Evolutionary conservation across 1,140 invertebrate species (phyloP).

Genomic region (Phenacoccus solenopsis): DNA sequence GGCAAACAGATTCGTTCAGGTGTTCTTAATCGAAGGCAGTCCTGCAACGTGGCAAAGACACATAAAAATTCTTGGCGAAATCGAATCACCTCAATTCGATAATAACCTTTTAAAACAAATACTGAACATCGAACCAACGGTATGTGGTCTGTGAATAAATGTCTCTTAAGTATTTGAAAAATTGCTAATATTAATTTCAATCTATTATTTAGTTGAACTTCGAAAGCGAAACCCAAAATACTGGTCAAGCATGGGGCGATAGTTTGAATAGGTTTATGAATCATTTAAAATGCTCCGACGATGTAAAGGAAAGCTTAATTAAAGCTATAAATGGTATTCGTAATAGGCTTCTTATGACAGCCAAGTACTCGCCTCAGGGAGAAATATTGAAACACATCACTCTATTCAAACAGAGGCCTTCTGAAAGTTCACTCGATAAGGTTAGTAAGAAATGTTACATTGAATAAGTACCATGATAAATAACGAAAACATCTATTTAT

Average conservation of each 20-base stretch:
- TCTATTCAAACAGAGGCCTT: not conserved
- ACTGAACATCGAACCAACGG: not conserved
- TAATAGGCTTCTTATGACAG: not conserved
- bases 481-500: not conserved
- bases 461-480: not conserved
- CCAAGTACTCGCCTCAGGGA: not conserved
- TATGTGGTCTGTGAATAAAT: not conserved
- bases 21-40: constrained; percentile 21
- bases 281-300: not conserved
- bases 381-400: not conserved
- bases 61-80: not conserved
- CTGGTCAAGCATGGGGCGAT: not conserved
- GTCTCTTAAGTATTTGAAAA: not conserved
- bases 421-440: not conserved
- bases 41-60: not conserved
- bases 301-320: not conserved
- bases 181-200: not conserved
- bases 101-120: not conserved
- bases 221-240: not conserved
- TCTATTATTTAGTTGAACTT: not conserved
- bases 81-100: not conserved
- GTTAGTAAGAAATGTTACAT: not conserved
- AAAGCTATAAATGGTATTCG: not conserved
- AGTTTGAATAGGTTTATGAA: not conserved
- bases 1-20: constrained; percentile 16